Percentiles rank a stretch among this genome's conserved stretches.
phyloP scores from a whole-genome alignment of 2,113 vertebrate genomes.

The Brachypteracias leptosomus region DNA sequence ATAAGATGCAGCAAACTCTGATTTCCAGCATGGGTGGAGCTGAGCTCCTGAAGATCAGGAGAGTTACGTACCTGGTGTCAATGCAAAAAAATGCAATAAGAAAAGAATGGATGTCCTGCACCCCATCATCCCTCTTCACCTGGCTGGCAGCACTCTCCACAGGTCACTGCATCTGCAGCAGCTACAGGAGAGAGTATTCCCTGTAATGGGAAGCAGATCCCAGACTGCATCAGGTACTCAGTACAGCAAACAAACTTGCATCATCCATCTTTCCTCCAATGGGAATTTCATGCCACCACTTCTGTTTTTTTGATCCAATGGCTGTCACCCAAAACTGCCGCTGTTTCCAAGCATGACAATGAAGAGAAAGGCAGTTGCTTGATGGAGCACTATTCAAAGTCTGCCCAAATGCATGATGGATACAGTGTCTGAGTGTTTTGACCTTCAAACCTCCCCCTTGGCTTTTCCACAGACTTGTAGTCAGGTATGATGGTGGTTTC shows the following conservation, averaged over 20 bases:
- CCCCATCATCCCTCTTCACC: neutral
- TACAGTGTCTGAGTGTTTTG: neutral
- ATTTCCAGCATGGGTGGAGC: neutral
- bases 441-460: neutral
- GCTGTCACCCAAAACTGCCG: slow-evolving; percentile 16
- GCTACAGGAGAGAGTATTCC: neutral
- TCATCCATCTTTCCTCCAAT: neutral
- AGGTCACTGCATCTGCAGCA: neutral
- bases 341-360: neutral
- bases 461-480: neutral
- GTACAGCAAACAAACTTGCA: neutral
- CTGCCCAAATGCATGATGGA: slow-evolving; percentile 10
- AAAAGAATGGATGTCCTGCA: neutral
- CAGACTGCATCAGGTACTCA: neutral
- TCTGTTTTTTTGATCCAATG: slow-evolving; percentile 13
- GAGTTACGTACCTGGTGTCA: neutral
- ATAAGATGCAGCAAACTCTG: neutral
- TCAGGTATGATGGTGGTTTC: neutral
- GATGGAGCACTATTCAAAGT: slow-evolving; percentile 2
- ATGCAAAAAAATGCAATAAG: neutral
- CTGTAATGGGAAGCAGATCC: neutral
- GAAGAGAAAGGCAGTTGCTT: neutral
- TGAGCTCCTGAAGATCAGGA: neutral
- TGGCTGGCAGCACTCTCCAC: neutral
- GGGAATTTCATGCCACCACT: neutral